A percentile compares a stretch with the other conserved stretches of the same genome.
Conservation (phyloP, 2,888 invertebrate genomes). For the Pogonocherus hispidulus region DNA sequence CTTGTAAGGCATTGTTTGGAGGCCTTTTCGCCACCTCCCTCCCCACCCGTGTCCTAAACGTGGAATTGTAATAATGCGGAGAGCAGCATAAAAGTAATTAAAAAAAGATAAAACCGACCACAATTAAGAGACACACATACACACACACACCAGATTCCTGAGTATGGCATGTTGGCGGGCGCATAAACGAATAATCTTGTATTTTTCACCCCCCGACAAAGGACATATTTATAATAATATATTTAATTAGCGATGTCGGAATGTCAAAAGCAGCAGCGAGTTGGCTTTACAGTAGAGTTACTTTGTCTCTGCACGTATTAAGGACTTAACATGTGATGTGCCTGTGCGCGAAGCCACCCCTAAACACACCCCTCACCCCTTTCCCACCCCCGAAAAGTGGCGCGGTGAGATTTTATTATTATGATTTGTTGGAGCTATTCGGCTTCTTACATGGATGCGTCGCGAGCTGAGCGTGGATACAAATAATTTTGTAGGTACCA, state of each 20-base stretch:
- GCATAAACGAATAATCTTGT: constrained; percentile 64
- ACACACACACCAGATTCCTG: constrained; percentile 41
- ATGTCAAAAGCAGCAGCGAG: constrained; percentile 65
- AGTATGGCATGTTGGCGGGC: constrained; percentile 53
- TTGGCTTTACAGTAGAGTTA: constrained; percentile 66
- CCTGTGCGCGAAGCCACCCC: constrained; percentile 56
- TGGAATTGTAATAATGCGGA: constrained; percentile 13
- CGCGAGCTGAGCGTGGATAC: no score
- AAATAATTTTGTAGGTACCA: no score
- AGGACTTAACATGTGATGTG: constrained; percentile 63
- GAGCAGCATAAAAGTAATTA: constrained; percentile 20
- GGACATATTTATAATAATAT: constrained; percentile 67
- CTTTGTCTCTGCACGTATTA: constrained; percentile 64
- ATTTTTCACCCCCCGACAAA: constrained; percentile 59
- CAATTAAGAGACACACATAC: constrained; percentile 34
- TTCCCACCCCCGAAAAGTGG: constrained; percentile 31
- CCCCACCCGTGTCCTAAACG: not conserved
- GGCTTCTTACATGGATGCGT: not conserved
- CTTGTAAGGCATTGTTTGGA: no score
- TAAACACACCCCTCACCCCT: constrained; percentile 41
- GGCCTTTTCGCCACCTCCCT: no score
- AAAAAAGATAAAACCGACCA: constrained; percentile 40
- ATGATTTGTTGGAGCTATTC: constrained; percentile 22
- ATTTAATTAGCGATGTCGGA: constrained; percentile 66
- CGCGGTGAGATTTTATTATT: constrained; percentile 41